Conservation (phyloP, 2,113 vertebrate species). For the Murina feae region DNA sequence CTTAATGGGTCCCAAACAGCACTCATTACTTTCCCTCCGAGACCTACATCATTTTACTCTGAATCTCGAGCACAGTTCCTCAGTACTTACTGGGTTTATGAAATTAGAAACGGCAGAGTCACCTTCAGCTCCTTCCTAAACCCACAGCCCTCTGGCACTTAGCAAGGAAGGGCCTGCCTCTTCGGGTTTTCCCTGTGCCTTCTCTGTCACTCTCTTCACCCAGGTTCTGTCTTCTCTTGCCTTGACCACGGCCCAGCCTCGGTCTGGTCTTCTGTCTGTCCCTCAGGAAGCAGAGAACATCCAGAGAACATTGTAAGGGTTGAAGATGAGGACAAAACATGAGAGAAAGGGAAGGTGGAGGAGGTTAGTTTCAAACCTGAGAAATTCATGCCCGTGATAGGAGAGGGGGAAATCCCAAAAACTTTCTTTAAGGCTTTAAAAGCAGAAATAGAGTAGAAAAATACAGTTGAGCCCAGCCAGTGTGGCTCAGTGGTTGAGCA, state of each 20-base stretch:
- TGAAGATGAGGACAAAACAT: neutral
- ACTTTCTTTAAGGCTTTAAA: neutral
- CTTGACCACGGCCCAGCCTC: neutral
- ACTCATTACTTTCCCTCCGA: neutral
- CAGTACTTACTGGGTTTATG: neutral
- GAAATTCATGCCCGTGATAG: neutral
- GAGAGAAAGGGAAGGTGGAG: neutral
- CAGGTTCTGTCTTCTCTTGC: neutral
- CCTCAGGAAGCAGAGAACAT: neutral
- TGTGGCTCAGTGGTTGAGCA: too few species aligned
- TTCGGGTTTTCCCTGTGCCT: neutral
- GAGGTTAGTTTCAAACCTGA: neutral
- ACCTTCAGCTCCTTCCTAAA: neutral
- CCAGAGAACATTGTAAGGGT: neutral
- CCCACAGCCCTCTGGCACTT: neutral
- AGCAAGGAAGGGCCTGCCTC: neutral
- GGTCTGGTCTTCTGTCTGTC: neutral
- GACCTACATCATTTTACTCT: neutral
- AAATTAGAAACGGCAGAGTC: neutral
- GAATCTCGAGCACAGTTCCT: neutral
- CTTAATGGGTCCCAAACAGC: neutral
- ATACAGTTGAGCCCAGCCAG: neutral
- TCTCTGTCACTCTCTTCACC: neutral
- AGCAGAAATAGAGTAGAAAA: neutral
- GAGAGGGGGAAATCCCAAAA: neutral